Evolutionary conservation across 2,113 vertebrate genomes (phyloP), one percentile per base, ranked within the genome.

Genomic region (Eurypyga helias): DNA sequence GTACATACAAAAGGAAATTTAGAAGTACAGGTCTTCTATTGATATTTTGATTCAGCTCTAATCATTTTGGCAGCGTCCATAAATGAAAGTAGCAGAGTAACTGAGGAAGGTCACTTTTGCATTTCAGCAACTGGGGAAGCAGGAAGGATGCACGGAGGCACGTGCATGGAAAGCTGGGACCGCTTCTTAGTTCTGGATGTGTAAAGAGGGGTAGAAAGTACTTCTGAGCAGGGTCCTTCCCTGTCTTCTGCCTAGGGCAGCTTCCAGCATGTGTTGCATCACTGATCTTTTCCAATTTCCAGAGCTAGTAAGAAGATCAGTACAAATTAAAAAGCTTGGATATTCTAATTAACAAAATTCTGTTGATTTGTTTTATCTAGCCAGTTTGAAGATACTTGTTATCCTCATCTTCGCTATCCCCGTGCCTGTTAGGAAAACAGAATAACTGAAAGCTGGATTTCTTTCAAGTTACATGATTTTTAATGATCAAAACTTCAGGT

Each of bases 131-230:
- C 29, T 5, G 33, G 28, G n/a, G 52, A 57, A 49, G 51, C 46
- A 71, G 55, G 11, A 75, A 51, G 36, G 33, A 48, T 48, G 51
- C 14, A 19, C 2, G 4, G 70, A 86, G 24, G 48, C 26, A 26
- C 0, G 0, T 24, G 10, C 5, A 0, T 65, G 34, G 48, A 80
- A 91, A 71, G 36, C 43, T 80, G 28, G 71, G 70, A 52, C 13
- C 1, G 1, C 33, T 52, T 76, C 17, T 57, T 55, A 19, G 33
- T 60, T 91, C 67, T 60, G 36, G 18, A 41, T 82, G 26, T 21
- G 49, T 51, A 36, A 79, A 48, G 12, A 2, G 5, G 11, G 11
- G 2, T 36, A 76, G 57, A 76, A 88, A 45, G 24, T 49, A 34
- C 9, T 73, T 73, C 46, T 52, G 60, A 70, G 70, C 14, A 5